phyloP scores from a whole-genome alignment of 2,888 invertebrate species.

The Brassicogethes aeneus region DNA sequence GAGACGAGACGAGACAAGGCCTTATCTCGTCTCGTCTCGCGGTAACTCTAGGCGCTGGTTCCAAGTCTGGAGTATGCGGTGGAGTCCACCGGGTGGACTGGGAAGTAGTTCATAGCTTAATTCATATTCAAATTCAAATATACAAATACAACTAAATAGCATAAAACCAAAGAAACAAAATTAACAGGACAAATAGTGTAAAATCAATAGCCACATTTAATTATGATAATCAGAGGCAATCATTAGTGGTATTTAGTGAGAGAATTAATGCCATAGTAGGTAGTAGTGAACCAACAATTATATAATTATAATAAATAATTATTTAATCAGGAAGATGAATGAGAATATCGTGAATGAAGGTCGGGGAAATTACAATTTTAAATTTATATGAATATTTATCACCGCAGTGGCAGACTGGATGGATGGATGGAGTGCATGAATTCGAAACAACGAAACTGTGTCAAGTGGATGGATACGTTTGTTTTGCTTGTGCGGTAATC shows the following conservation, averaged over 20 bases:
- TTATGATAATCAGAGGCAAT: neutral
- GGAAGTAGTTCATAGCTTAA: too few species aligned
- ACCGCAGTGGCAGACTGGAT: neutral
- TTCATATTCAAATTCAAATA: too few species aligned
- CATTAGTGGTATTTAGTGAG: neutral
- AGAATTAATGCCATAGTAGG: neutral
- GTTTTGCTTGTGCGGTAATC: neutral
- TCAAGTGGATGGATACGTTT: neutral
- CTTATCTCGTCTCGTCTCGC: too few species aligned
- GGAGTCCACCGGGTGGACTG: too few species aligned
- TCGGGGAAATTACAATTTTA: conserved; percentile 1
- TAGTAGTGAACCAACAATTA: conserved; percentile 1
- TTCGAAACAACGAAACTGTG: neutral
- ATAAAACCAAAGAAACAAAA: too few species aligned
- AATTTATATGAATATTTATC: conserved; percentile 3
- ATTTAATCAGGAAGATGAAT: conserved; percentile 3
- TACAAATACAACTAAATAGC: too few species aligned
- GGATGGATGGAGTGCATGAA: too few species aligned
- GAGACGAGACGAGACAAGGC: too few species aligned
- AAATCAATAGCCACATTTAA: neutral
- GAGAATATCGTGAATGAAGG: conserved; percentile 1
- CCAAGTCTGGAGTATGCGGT: too few species aligned
- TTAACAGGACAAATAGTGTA: too few species aligned
- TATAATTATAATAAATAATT: conserved; percentile 3
- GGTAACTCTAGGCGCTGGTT: too few species aligned